Percentiles rank a stretch among this genome's conserved stretches.
phyloP scores from a whole-genome alignment of 2,113 vertebrate genomes.

The Heloderma charlesbogerti region DNA sequence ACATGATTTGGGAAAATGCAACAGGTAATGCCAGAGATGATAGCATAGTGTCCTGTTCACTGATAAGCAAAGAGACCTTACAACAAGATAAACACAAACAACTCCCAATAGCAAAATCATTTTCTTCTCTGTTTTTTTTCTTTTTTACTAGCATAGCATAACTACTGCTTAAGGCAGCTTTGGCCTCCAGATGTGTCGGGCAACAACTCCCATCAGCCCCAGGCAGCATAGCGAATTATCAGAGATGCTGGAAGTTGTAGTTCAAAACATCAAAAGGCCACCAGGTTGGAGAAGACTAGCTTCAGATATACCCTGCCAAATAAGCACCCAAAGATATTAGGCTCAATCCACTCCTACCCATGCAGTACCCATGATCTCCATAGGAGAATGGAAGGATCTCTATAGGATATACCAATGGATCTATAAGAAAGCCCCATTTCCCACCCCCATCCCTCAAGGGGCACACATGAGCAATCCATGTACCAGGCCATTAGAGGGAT shows the following conservation, averaged over 20 bases:
- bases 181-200: no score
- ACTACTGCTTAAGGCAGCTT: no score
- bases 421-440: no score
- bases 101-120: not conserved
- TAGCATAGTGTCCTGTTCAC: not conserved
- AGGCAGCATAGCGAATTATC: no score
- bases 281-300: not conserved
- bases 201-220: no score
- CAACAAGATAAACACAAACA: not conserved
- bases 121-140: not conserved
- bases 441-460: no score
- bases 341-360: not conserved
- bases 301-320: not conserved
- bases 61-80: conserved; percentile 5
- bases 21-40: no score
- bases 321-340: conserved; percentile 28
- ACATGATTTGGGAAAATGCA: not conserved
- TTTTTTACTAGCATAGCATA: no score
- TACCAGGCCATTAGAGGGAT: not conserved
- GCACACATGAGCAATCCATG: not conserved
- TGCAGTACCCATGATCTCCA: not conserved
- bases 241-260: no score
- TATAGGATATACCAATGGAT: no score
- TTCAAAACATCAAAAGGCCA: no score
- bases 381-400: not conserved